These are phyloP conservation scores for Amphiduros pacificus DNA, from an alignment of 2,888 invertebrate species.

Conservation along the genomic window DNA sequence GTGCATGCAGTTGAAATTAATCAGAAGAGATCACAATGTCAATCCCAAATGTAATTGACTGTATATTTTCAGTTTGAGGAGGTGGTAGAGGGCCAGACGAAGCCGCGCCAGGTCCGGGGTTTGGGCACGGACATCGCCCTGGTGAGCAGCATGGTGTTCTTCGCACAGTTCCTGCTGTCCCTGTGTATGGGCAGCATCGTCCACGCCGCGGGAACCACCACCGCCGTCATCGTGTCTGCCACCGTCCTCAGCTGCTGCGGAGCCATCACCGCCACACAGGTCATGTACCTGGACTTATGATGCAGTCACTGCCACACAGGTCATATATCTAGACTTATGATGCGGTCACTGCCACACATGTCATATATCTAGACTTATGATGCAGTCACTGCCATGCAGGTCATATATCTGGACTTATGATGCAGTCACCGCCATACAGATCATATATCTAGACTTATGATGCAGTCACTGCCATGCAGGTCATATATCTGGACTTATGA, in stretches of 20 bases:
- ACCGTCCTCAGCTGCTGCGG: conserved; percentile 83
- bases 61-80: no score
- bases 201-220: conserved; percentile 76
- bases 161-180: conserved; percentile 90
- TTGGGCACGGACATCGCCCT: conserved; percentile 93
- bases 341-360: no score
- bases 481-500: no score
- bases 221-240: conserved; percentile 84
- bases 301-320: no score
- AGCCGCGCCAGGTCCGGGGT: conserved; percentile 67
- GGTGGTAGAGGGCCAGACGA: neutral
- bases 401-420: conserved; percentile 84
- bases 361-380: no score
- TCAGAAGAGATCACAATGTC: no score
- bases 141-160: conserved; percentile 92
- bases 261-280: conserved; percentile 80
- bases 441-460: no score
- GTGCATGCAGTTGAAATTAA: no score
- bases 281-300: conserved; percentile 84
- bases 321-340: no score
- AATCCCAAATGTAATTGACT: no score
- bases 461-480: no score
- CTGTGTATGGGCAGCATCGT: conserved; percentile 69
- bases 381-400: conserved; percentile 82
- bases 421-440: no score